Conservation (phyloP, 37 sponge, comb jelly and placozoan species). For the Agelas oroides region DNA sequence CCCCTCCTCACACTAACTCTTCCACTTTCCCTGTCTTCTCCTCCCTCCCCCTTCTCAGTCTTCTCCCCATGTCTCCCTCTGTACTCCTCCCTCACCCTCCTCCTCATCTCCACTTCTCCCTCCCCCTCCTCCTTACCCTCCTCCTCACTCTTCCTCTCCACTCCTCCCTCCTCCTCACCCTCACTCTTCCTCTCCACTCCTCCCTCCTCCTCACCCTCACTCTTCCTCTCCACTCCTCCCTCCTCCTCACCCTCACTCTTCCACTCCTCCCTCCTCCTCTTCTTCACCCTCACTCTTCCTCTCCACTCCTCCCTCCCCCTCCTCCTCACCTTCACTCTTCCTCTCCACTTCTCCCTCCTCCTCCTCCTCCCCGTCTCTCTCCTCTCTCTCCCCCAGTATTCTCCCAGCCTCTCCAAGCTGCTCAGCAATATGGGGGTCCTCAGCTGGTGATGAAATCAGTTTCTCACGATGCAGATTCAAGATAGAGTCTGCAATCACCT, state of each 20-base stretch:
- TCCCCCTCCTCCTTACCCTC: neutral
- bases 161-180: neutral
- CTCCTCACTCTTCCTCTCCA: too few relatives aligned
- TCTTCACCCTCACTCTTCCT: neutral
- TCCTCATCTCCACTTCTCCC: too few relatives aligned
- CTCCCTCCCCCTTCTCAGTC: too few relatives aligned
- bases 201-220: neutral
- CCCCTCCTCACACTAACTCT: too few relatives aligned
- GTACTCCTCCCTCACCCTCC: too few relatives aligned
- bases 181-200: neutral
- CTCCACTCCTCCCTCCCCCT: too few relatives aligned
- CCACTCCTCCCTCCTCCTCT: neutral
- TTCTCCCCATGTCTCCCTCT: too few relatives aligned
- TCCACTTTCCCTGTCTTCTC: too few relatives aligned
- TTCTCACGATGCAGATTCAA: conserved; percentile 54
- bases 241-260: neutral
- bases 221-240: neutral
- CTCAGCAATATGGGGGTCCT: conserved; percentile 39
- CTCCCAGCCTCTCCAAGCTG: conserved; percentile 6
- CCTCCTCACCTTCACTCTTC: neutral
- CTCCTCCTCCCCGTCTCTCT: too few relatives aligned
- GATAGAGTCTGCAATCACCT: conserved; percentile 86
- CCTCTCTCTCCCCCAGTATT: too few relatives aligned
- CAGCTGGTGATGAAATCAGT: conserved; percentile 60
- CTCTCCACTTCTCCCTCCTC: too few relatives aligned